phyloP scores from a whole-genome alignment of 2,888 invertebrate genomes.

The Drosophila dives region DNA sequence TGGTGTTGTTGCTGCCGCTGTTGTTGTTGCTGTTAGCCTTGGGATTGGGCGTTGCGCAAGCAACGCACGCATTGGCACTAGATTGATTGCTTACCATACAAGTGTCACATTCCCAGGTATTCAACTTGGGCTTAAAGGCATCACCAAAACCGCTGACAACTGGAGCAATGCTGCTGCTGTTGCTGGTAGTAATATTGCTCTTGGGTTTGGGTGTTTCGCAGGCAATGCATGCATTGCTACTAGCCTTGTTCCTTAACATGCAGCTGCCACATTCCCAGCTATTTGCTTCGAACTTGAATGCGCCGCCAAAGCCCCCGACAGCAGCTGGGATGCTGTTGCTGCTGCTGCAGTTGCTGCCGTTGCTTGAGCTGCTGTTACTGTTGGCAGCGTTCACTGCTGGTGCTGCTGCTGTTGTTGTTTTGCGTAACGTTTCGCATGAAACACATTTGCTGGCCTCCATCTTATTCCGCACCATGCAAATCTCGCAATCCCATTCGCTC shows the following conservation, averaged over 20 bases:
- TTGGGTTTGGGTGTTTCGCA: conserved; percentile 86
- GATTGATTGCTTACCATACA: conserved; percentile 87
- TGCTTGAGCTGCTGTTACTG: conserved; percentile 1
- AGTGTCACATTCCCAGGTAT: conserved; percentile 87
- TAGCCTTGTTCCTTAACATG: conserved; percentile 86
- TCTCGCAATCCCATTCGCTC: conserved; percentile 89
- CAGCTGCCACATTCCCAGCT: conserved; percentile 88
- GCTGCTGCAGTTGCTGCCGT: conserved; percentile 14
- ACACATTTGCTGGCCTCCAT: conserved; percentile 85
- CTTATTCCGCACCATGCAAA: conserved; percentile 88
- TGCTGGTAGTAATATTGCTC: conserved; percentile 9
- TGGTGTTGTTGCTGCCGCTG: conserved; percentile 2
- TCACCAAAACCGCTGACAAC: conserved; percentile 77
- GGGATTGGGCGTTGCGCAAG: conserved; percentile 86
- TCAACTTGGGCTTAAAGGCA: conserved; percentile 86
- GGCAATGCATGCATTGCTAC: conserved; percentile 85
- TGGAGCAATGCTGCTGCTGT: conserved; percentile 6
- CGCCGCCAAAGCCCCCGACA: conserved; percentile 78
- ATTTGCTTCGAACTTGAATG: conserved; percentile 86
- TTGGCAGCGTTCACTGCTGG: neutral
- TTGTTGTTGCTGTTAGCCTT: conserved; percentile 18
- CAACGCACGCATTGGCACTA: conserved; percentile 85
- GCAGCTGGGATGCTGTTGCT: conserved; percentile 6
- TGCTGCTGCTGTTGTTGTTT: conserved; percentile 1
- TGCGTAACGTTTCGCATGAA: conserved; percentile 86